Conservation (phyloP, 2,113 vertebrate genomes). For the Eleginops maclovinus region DNA sequence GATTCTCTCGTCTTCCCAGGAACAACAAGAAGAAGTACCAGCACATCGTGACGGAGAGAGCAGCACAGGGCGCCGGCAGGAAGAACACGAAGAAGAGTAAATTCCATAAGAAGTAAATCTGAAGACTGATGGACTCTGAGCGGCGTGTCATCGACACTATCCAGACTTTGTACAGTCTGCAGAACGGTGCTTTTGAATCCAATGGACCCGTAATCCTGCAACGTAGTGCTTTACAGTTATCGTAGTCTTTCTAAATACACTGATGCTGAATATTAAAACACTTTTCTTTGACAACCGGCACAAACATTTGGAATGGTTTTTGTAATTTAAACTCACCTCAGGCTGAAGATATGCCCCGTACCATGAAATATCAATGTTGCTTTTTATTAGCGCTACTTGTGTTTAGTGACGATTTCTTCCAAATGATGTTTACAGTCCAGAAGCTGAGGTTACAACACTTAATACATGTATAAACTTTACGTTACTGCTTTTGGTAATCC, state of each 20-base stretch:
- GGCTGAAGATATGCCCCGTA: not conserved
- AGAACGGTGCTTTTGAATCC: constrained; percentile 38
- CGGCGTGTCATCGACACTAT: no score
- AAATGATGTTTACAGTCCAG: not conserved
- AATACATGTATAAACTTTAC: not conserved
- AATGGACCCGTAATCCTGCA: not conserved
- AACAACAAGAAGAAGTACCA: constrained; percentile 94
- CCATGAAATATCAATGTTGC: not conserved
- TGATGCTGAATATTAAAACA: constrained; percentile 16
- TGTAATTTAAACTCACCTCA: not conserved
- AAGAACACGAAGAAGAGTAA: constrained; percentile 91
- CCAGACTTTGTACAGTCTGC: no score
- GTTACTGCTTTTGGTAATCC: not conserved
- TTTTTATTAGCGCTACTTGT: not conserved
- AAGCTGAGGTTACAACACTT: not conserved
- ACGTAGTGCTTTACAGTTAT: constrained; percentile 11
- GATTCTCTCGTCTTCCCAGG: constrained; percentile 77
- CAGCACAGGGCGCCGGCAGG: constrained; percentile 89
- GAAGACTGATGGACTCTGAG: not conserved
- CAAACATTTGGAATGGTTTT: not conserved
- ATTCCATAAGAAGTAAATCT: constrained; percentile 83
- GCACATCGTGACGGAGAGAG: constrained; percentile 91
- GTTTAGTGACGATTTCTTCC: no score
- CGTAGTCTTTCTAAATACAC: not conserved
- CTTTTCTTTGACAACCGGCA: constrained; percentile 4